A percentile compares a stretch with the other conserved stretches of the same genome.
Evolutionary conservation across 2,888 invertebrate genomes (phyloP).

Genomic region (Aphidoletes aphidimyza): DNA sequence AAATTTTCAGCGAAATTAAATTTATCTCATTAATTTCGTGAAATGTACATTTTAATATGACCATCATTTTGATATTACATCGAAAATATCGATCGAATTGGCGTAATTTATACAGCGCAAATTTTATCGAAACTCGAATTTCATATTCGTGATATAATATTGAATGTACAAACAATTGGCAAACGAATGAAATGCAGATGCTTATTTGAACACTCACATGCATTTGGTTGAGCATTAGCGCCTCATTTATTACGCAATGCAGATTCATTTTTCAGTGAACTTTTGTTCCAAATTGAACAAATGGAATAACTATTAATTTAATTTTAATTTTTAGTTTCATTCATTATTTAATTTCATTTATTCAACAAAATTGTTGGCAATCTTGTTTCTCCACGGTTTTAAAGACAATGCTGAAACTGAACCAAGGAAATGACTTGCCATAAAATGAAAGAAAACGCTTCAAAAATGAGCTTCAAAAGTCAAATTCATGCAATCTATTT

Average conservation of each 20-base stretch:
- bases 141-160: background rate
- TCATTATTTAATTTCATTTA: no score
- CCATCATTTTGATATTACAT: background rate
- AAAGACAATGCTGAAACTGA: no score
- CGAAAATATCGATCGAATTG: background rate
- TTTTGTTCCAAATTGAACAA: background rate
- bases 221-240: background rate
- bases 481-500: no score
- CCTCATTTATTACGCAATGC: constrained; percentile 23
- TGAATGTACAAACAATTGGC: background rate
- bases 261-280: background rate
- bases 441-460: no score
- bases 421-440: no score
- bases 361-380: no score
- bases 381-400: no score
- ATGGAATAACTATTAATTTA: no score
- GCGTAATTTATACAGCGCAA: background rate
- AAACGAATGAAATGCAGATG: background rate
- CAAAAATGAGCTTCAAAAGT: no score
- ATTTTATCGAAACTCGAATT: background rate
- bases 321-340: no score
- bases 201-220: background rate
- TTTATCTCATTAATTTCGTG: background rate
- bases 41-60: background rate
- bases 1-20: no score